phyloP scores from a whole-genome alignment of 2,888 invertebrate genomes.

The Leucoptera coffeella region DNA sequence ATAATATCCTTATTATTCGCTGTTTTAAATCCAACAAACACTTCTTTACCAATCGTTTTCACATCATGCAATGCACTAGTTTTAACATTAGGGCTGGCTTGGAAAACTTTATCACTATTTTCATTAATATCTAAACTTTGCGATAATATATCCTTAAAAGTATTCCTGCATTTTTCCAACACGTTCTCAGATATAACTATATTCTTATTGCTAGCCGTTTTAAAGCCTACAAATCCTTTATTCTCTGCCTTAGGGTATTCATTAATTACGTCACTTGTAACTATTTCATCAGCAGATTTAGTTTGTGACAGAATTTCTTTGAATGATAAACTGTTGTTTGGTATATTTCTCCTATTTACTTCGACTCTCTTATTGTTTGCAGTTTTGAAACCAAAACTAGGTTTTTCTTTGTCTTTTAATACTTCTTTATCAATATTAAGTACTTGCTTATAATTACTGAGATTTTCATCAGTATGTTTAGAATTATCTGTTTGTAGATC shows the following conservation, averaged over 20 bases:
- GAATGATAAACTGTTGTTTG: constrained; percentile 17
- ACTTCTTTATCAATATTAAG: no score
- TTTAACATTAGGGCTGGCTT: no score
- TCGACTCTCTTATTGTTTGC: constrained; percentile 12
- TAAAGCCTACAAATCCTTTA: constrained; percentile 22
- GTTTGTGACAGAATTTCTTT: constrained; percentile 10
- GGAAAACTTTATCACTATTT: neutral
- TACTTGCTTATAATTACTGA: no score
- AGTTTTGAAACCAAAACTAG: constrained; percentile 15
- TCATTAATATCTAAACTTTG: neutral
- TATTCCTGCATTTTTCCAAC: constrained; percentile 9
- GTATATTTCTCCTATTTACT: constrained; percentile 14
- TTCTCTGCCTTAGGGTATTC: constrained; percentile 4
- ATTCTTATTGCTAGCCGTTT: constrained; percentile 24
- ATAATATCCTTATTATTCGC: constrained; percentile 17
- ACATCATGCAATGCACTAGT: no score
- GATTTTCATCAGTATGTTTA: no score
- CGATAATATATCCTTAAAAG: constrained; percentile 2
- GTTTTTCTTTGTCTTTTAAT: no score
- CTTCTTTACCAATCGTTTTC: neutral
- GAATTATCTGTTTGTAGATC: no score
- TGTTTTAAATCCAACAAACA: constrained; percentile 16
- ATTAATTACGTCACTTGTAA: no score
- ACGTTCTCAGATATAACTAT: constrained; percentile 18
- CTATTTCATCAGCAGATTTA: neutral